A percentile compares a stretch with the other conserved stretches of the same genome.
These are phyloP conservation scores for Acrobasis suavella DNA, from an alignment of 2,888 invertebrate species.

Conservation along the genomic window DNA sequence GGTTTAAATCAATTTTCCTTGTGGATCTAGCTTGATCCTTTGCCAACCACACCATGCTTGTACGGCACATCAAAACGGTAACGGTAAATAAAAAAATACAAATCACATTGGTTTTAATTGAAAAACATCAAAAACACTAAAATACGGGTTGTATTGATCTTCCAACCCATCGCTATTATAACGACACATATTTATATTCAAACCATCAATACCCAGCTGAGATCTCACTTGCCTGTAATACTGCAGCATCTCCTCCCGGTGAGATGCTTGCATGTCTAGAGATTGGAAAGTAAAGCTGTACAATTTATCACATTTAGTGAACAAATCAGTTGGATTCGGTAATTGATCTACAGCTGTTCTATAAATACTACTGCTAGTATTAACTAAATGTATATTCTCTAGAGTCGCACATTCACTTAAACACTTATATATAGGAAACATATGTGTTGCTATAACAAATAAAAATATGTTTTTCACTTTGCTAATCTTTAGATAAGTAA, in stretches of 20 bases:
- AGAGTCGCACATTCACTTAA: background rate
- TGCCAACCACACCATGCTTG: no score
- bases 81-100: no score
- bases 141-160: conserved; percentile 1
- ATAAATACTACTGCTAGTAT: background rate
- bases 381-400: conserved; percentile 1
- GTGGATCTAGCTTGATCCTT: no score
- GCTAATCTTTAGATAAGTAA: background rate
- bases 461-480: background rate
- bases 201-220: background rate
- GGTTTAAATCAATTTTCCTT: no score
- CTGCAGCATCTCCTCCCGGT: background rate
- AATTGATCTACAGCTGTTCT: background rate
- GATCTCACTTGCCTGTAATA: background rate
- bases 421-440: background rate
- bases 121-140: background rate
- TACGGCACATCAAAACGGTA: no score
- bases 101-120: background rate
- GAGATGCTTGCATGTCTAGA: background rate
- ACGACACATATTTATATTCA: background rate
- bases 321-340: background rate
- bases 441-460: background rate
- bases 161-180: background rate
- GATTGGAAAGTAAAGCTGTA: background rate
- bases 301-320: background rate